These are phyloP conservation scores for Sarcophilus harrisii DNA, from an alignment of 2,797 vertebrate genomes.

Conservation along the genomic window DNA sequence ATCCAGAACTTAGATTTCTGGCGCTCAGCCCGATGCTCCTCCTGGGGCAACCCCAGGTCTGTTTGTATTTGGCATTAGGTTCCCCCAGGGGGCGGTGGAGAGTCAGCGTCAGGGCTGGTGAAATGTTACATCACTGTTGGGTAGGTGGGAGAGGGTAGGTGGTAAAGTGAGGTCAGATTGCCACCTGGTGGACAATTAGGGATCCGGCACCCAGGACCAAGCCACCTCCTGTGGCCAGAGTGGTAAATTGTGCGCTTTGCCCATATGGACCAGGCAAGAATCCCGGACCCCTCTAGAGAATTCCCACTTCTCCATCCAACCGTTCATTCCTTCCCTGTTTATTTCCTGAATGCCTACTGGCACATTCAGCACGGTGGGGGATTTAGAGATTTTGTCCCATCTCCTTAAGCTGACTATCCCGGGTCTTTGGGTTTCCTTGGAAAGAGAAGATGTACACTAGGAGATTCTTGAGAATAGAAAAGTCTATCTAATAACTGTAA, in stretches of 20 bases:
- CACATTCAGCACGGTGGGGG: not conserved
- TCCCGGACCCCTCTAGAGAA: accelerated
- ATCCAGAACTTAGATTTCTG: not conserved
- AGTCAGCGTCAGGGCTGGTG: not conserved
- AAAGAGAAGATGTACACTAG: not conserved
- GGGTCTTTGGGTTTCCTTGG: not conserved
- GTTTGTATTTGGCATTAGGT: conserved; percentile 3
- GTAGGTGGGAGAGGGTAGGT: not conserved
- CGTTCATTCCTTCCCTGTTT: not conserved
- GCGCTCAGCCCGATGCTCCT: not conserved
- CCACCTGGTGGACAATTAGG: conserved; percentile 62
- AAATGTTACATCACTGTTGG: not conserved
- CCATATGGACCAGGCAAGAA: not conserved
- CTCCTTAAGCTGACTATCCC: not conserved
- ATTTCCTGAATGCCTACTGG: not conserved
- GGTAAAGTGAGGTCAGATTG: conserved; percentile 33
- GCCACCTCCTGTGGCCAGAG: not conserved
- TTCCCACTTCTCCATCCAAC: not conserved
- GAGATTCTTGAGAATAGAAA: not conserved
- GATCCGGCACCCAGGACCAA: not conserved
- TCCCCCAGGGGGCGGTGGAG: conserved; percentile 57
- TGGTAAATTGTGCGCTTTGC: not conserved
- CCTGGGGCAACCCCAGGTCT: conserved; percentile 60
- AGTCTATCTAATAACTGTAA: not conserved
- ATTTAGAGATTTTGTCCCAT: not conserved